Conservation (phyloP, 2,113 vertebrate species). For the Agapornis roseicollis region DNA sequence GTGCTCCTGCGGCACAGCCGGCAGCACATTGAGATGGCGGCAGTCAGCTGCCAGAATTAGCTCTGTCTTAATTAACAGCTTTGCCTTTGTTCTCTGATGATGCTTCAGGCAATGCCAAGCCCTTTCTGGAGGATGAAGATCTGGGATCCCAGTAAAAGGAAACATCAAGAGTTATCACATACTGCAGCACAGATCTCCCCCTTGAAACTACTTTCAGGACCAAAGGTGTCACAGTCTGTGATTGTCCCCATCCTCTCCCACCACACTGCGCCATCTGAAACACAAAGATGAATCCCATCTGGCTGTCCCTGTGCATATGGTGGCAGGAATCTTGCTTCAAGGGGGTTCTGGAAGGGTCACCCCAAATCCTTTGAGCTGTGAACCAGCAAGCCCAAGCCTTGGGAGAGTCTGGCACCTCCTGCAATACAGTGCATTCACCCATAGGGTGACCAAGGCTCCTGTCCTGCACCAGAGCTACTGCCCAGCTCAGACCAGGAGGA, state of each 20-base stretch:
- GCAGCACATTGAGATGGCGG: neutral
- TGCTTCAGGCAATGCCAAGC: constrained; percentile 51
- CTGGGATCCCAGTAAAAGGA: constrained; percentile 4
- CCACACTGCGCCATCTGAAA: neutral
- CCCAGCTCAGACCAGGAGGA: neutral
- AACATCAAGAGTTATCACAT: neutral
- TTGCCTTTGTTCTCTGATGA: constrained; percentile 51
- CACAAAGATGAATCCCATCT: neutral
- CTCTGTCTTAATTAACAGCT: constrained; percentile 64
- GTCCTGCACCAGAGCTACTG: neutral
- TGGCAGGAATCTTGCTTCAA: neutral
- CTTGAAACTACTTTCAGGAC: neutral
- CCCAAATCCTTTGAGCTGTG: accelerated
- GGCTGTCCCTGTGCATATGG: neutral
- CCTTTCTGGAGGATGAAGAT: constrained; percentile 46
- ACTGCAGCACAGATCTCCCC: neutral
- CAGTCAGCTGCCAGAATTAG: constrained; percentile 53
- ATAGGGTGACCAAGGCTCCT: neutral
- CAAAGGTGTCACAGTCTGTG: neutral
- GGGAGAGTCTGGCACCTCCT: neutral
- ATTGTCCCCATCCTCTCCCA: neutral
- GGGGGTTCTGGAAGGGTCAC: neutral
- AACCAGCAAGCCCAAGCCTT: neutral
- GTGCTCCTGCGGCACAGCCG: neutral
- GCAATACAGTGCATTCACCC: neutral